phyloP scores from a whole-genome alignment of 2,797 vertebrate species.

The Onychomys arenicola region DNA sequence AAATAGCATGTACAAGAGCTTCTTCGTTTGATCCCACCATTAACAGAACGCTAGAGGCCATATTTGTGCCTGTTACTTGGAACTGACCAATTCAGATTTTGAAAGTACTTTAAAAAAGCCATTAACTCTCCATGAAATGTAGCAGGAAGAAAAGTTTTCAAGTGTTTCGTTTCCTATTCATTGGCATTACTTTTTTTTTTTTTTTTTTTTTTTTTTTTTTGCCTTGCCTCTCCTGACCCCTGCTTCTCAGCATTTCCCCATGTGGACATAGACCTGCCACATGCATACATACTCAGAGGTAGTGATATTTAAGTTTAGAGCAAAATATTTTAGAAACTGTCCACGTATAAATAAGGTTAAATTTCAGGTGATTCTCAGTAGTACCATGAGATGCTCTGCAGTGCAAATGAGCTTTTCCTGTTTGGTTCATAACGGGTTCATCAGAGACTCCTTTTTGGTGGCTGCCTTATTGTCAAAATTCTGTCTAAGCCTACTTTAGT shows the following conservation, averaged over 20 bases:
- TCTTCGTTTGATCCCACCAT: conserved; percentile 80
- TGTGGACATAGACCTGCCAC: neutral
- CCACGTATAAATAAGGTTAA: neutral
- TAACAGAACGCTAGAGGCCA: conserved; percentile 79
- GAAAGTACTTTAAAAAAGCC: conserved; percentile 80
- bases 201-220: conserved; percentile 81
- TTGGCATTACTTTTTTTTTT: conserved; percentile 78
- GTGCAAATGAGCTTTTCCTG: conserved; percentile 6
- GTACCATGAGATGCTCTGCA: neutral
- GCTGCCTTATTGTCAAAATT: conserved; percentile 63
- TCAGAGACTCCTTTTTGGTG: conserved; percentile 56
- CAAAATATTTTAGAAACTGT: conserved; percentile 37
- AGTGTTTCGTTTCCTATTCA: conserved; percentile 83
- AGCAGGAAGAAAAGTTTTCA: conserved; percentile 83
- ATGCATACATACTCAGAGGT: neutral
- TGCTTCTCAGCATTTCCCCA: conserved; percentile 44
- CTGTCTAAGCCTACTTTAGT: conserved; percentile 57
- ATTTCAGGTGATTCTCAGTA: conserved; percentile 39
- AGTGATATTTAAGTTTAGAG: conserved; percentile 44
- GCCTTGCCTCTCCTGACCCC: conserved; percentile 66
- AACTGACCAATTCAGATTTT: conserved; percentile 77
- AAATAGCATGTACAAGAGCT: conserved; percentile 78
- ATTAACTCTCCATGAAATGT: conserved; percentile 82
- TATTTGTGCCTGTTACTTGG: conserved; percentile 78
- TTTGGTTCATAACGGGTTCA: conserved; percentile 72